Evolutionary conservation across 2,113 vertebrate genomes (phyloP), one percentile per base, ranked within the genome.

Genomic region (Trematomus loennbergii): DNA sequence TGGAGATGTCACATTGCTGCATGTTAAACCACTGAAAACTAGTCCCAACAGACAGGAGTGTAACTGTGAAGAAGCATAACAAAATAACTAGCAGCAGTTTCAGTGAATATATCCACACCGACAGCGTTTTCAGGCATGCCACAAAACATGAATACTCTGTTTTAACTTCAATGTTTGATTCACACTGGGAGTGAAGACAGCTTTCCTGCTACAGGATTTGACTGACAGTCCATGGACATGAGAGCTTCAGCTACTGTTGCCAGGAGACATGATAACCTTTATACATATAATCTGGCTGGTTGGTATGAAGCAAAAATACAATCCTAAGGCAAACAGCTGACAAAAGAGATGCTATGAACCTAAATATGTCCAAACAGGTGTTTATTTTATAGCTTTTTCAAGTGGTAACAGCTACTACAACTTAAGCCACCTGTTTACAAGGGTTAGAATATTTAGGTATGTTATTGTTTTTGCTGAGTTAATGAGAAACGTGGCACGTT

Each of bases 11-110:
- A 12, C 49, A 10, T 52, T 29, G 40, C 7, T 22, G 4, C 25
- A 20, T 29, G 49, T 60, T 65, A 20, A 20, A 69, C 22, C 40
- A 43, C 40, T 55, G 1, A 12, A 67, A 43, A 29, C 20, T 15
- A 40, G n/a, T 72, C 33, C 5, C 59, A 25, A 46, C 45, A 50
- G 40, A 46, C 29, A 50, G 29, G 48, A 62, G 1, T n/a, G 40
- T 29, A 69, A 43, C 22, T 20, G 66, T 36, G 52, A 72, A 77
- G 67, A 55, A 63, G 72, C 50, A 68, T 53, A 33, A 68, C 46
- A 25, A 55, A 52, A 61, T 63, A 57, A 52, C 15, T 6, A 58
- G 72, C 55, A 77, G 67, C 57, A 62, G 33, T 62, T 58, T 48
- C 18, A 25, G 1, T 81, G 73, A 68, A 1, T 9, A 68, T 43